phyloP scores from a whole-genome alignment of 2,888 invertebrate species.

The Thumatha senex region DNA sequence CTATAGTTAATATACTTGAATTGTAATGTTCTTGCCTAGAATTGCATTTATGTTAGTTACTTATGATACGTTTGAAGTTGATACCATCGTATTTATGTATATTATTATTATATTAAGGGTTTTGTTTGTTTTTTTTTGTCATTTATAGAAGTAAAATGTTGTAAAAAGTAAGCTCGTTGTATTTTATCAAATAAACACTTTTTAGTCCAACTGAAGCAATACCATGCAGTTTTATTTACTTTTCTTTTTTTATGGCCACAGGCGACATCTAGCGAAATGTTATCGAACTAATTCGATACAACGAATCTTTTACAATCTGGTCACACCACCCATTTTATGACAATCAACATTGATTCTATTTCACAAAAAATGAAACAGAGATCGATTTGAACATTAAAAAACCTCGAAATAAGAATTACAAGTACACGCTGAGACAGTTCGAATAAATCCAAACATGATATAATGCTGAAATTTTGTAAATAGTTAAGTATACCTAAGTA shows the following conservation, averaged over 20 bases:
- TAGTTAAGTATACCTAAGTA: too few species aligned
- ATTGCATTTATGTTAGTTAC: conserved; percentile 82
- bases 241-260: conserved; percentile 23
- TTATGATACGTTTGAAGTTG: conserved; percentile 78
- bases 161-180: conserved; percentile 84
- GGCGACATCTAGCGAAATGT: too few species aligned
- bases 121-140: conserved; percentile 83
- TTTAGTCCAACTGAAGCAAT: conserved; percentile 84
- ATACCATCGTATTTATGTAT: conserved; percentile 83
- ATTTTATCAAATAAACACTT: conserved; percentile 84
- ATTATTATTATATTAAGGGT: conserved; percentile 81
- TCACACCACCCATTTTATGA: too few species aligned
- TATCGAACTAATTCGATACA: too few species aligned
- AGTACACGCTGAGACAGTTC: too few species aligned
- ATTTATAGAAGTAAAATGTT: conserved; percentile 83
- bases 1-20: conserved; percentile 67
- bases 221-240: conserved; percentile 70
- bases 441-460: too few species aligned
- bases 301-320: too few species aligned
- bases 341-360: too few species aligned
- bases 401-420: too few species aligned
- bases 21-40: conserved; percentile 80
- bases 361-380: too few species aligned
- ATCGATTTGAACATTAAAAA: too few species aligned
- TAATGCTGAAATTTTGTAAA: too few species aligned